Evolutionary conservation across 2,888 invertebrate genomes (phyloP).

Genomic region (Aspidapion aeneum): DNA sequence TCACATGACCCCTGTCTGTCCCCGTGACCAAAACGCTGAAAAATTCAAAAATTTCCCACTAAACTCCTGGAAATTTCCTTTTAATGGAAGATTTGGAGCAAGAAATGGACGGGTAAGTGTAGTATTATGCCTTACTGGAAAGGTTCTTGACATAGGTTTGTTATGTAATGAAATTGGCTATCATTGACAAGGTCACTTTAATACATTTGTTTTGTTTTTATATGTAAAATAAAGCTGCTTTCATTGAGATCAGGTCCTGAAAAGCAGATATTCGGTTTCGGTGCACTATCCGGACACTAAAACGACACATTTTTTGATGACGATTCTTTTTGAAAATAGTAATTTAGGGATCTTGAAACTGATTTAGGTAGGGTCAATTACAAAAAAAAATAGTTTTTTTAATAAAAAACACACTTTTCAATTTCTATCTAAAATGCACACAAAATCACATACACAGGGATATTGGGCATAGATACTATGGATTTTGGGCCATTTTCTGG

Average conservation of each 20-base stretch:
- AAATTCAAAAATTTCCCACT: slow-evolving; percentile 57
- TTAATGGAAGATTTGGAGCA: slow-evolving; percentile 59
- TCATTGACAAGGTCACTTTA: slow-evolving; percentile 30
- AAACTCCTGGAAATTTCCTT: slow-evolving; percentile 32
- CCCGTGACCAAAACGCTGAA: slow-evolving; percentile 69
- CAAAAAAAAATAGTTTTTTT: too few species aligned
- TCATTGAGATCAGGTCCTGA: background rate
- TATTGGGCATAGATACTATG: too few species aligned
- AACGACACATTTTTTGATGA: too few species aligned
- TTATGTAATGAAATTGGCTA: slow-evolving; percentile 21
- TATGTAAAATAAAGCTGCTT: background rate
- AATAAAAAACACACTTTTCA: too few species aligned
- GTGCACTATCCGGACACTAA: background rate
- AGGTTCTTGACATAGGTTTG: slow-evolving; percentile 4
- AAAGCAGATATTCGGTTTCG: background rate
- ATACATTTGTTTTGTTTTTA: background rate
- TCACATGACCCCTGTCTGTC: slow-evolving; percentile 71
- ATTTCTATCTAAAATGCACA: too few species aligned
- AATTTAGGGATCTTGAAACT: too few species aligned
- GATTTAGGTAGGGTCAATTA: too few species aligned
- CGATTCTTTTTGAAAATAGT: too few species aligned
- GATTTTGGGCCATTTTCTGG: too few species aligned
- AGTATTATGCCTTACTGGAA: background rate
- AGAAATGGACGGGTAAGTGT: slow-evolving; percentile 58
- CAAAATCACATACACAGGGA: too few species aligned